These are phyloP conservation scores for Tenodera sinensis DNA, from an alignment of 2,888 invertebrate species.

Conservation along the genomic window DNA sequence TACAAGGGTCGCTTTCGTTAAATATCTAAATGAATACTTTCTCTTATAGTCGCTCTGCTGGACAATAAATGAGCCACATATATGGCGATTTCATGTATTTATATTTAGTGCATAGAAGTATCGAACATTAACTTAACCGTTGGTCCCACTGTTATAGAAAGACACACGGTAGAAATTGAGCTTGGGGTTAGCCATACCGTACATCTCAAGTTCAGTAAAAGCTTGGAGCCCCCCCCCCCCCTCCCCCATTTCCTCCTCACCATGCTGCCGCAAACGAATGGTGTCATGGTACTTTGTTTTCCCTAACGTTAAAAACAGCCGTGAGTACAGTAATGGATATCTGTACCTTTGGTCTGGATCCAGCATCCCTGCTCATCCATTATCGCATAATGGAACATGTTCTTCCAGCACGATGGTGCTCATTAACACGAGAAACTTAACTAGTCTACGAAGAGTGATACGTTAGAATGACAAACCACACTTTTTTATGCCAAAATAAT, in stretches of 20 bases:
- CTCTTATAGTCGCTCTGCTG: no score
- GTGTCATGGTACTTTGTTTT: background rate
- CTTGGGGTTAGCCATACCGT: background rate
- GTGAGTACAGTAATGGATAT: background rate
- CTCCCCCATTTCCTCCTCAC: no score
- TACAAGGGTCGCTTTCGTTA: no score
- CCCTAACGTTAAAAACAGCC: background rate
- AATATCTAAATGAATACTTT: no score
- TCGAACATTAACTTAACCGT: no score
- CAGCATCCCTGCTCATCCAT: background rate
- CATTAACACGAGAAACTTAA: background rate
- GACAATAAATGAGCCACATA: no score
- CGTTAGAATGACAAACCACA: no score
- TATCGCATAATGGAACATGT: background rate
- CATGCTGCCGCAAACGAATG: background rate
- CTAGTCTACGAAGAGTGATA: no score
- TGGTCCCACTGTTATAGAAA: background rate
- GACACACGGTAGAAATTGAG: background rate
- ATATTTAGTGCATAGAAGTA: no score
- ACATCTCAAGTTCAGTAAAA: background rate
- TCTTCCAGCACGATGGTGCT: background rate
- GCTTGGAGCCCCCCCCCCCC: no score
- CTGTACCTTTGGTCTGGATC: background rate
- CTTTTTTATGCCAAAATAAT: no score
- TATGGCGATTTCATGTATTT: no score